phyloP scores from a whole-genome alignment of 2,888 invertebrate genomes.

The Torymus aiolomorphi region DNA sequence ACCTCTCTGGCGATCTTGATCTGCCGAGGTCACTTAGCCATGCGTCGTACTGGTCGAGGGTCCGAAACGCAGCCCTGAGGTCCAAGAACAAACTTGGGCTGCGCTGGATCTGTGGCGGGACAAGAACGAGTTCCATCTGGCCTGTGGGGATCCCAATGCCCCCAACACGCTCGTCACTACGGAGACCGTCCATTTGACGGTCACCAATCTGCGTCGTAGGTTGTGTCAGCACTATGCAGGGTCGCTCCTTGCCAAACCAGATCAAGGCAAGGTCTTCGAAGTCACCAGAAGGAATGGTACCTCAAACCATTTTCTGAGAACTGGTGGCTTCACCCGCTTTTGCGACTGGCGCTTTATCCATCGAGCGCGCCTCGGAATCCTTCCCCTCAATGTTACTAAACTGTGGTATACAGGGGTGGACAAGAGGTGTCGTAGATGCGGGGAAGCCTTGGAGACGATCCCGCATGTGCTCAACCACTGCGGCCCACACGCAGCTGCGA shows the following conservation, averaged over 20 bases:
- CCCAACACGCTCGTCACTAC: no score
- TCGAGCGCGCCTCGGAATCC: slow-evolving; percentile 62
- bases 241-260: slow-evolving; percentile 52
- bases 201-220: no score
- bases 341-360: slow-evolving; percentile 73
- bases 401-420: slow-evolving; percentile 56
- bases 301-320: slow-evolving; percentile 66
- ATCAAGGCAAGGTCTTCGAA: slow-evolving; percentile 65
- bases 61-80: not conserved
- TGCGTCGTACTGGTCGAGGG: slow-evolving; percentile 44
- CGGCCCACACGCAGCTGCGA: slow-evolving; percentile 63
- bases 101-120: slow-evolving; percentile 57
- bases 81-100: no score
- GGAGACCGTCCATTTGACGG: no score
- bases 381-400: slow-evolving; percentile 55
- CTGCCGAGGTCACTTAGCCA: slow-evolving; percentile 47
- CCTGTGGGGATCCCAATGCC: no score
- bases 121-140: slow-evolving; percentile 25
- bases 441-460: slow-evolving; percentile 61
- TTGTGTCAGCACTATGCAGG: no score
- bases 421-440: slow-evolving; percentile 65
- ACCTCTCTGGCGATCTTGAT: slow-evolving; percentile 14
- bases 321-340: slow-evolving; percentile 37
- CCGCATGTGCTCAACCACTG: slow-evolving; percentile 68
- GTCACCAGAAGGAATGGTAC: slow-evolving; percentile 47